A percentile compares a stretch with the other conserved stretches of the same genome.
phyloP scores from a whole-genome alignment of 2,797 vertebrate species.

The Macropodus opercularis region DNA sequence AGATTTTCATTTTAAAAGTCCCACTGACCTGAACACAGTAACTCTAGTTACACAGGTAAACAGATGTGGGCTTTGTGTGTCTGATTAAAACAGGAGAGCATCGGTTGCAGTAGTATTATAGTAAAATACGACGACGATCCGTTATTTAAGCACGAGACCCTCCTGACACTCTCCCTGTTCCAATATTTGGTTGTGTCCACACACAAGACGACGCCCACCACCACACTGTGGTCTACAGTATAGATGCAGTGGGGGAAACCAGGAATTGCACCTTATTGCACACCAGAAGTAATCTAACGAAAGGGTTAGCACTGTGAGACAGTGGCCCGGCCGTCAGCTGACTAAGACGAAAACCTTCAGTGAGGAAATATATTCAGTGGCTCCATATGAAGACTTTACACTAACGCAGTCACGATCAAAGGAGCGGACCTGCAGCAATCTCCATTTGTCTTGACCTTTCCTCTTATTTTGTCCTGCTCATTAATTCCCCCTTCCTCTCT shows the following conservation, averaged over 20 bases:
- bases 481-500: not conserved
- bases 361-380: not conserved
- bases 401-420: not conserved
- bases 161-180: constrained; percentile 12
- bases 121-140: too few relatives aligned
- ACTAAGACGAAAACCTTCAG: not conserved
- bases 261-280: not conserved
- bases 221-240: constrained; percentile 24
- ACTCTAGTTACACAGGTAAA: too few relatives aligned
- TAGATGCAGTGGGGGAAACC: constrained; percentile 43
- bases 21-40: too few relatives aligned
- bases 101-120: too few relatives aligned
- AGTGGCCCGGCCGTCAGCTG: not conserved
- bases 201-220: constrained; percentile 3
- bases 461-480: not conserved
- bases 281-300: not conserved
- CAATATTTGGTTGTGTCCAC: too few relatives aligned
- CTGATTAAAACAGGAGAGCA: too few relatives aligned
- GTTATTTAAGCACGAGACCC: too few relatives aligned
- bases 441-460: not conserved
- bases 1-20: too few relatives aligned
- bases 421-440: not conserved
- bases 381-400: not conserved
- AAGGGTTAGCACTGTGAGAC: not conserved
- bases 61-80: too few relatives aligned